phyloP scores from a whole-genome alignment of 2,797 vertebrate genomes.

The Tenualosa thibaudeaui region DNA sequence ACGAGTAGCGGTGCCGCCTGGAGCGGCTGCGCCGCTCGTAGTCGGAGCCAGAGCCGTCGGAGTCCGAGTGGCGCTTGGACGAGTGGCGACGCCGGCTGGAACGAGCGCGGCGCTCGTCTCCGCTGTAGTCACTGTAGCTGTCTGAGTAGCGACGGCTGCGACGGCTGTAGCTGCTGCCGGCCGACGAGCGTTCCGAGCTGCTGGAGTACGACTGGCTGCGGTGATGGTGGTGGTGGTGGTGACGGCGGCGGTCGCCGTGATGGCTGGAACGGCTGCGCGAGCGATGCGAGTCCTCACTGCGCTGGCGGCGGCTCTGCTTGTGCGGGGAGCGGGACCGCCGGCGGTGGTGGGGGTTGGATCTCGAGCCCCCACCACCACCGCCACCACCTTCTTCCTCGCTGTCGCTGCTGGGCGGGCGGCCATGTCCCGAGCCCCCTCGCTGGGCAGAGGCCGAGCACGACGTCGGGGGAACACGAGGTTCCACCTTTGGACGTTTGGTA shows the following conservation, averaged over 20 bases:
- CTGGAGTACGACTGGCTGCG: conserved; percentile 86
- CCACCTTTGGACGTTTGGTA: conserved; percentile 78
- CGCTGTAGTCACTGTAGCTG: conserved; percentile 93
- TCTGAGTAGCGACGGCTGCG: conserved; percentile 89
- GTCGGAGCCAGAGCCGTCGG: conserved; percentile 87
- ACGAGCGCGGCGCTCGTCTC: conserved; percentile 72
- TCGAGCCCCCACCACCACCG: conserved; percentile 70
- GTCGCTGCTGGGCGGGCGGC: conserved; percentile 84
- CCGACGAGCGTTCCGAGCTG: conserved; percentile 89
- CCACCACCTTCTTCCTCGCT: conserved; percentile 83
- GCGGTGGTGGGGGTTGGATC: conserved; percentile 76
- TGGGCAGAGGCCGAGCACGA: conserved; percentile 77
- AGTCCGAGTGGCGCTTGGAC: conserved; percentile 83
- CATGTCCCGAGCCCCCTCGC: conserved; percentile 55
- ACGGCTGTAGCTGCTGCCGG: conserved; percentile 80
- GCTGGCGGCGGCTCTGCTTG: conserved; percentile 76
- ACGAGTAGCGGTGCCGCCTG: conserved; percentile 84
- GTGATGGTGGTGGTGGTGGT: conserved; percentile 68
- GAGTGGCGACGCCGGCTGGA: conserved; percentile 64
- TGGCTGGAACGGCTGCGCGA: conserved; percentile 85
- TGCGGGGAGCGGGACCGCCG: conserved; percentile 73
- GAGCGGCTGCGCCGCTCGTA: conserved; percentile 83
- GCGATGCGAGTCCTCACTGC: conserved; percentile 87
- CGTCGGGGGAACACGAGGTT: conserved; percentile 65
- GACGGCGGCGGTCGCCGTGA: conserved; percentile 75